These are phyloP conservation scores for Callosobruchus maculatus DNA, from an alignment of 2,888 invertebrate species.

Conservation along the genomic window DNA sequence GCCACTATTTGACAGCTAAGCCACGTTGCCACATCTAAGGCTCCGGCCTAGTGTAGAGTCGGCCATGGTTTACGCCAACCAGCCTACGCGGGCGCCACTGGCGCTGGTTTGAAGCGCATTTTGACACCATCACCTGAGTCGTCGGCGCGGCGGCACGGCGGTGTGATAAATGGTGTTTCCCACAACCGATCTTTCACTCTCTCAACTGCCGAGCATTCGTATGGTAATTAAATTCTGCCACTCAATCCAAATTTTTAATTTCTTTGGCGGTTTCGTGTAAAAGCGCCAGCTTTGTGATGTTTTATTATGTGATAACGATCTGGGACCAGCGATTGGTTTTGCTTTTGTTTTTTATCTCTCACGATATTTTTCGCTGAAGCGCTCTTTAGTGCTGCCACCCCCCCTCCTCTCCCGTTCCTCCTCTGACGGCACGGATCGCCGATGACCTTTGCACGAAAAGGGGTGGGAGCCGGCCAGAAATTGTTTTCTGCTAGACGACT, in stretches of 20 bases:
- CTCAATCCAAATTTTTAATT: constrained; percentile 21
- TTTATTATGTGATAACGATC: neutral
- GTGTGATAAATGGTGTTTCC: constrained; percentile 40
- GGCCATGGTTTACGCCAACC: too few relatives aligned
- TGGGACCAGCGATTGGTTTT: neutral
- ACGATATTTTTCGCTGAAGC: neutral
- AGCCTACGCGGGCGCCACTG: too few relatives aligned
- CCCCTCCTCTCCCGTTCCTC: too few relatives aligned
- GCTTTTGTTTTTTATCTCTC: neutral
- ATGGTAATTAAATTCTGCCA: constrained; percentile 43
- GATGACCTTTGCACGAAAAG: neutral
- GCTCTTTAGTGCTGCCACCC: neutral
- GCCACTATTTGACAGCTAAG: too few relatives aligned
- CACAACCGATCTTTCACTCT: constrained; percentile 33
- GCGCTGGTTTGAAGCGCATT: constrained; percentile 17
- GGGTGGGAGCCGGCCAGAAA: neutral
- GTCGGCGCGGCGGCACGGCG: constrained; percentile 37
- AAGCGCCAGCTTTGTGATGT: constrained; percentile 3
- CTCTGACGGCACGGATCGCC: neutral
- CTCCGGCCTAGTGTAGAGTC: too few relatives aligned
- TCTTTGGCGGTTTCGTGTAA: constrained; percentile 19
- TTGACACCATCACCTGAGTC: constrained; percentile 42
- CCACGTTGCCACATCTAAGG: too few relatives aligned
- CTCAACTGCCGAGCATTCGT: constrained; percentile 10
- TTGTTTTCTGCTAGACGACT: neutral